Evolutionary conservation across 2,113 vertebrate genomes (phyloP).

Genomic region (Labeo rohita): DNA sequence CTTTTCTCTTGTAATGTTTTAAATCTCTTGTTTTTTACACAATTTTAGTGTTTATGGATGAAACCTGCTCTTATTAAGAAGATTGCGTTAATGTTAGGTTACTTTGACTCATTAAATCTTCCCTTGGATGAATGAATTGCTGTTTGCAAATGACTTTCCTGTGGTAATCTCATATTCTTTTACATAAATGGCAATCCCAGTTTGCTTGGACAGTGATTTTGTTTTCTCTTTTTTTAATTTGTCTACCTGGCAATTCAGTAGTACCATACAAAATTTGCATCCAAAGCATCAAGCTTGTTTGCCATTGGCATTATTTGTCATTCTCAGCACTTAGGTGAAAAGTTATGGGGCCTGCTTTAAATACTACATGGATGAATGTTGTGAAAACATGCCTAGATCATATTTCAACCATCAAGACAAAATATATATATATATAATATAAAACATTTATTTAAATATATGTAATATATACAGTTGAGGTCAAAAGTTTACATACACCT

Average conservation of each 20-base stretch:
- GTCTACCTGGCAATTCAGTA: background rate
- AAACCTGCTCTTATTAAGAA: slow-evolving; percentile 10
- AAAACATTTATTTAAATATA: too few relatives aligned
- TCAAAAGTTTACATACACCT: too few relatives aligned
- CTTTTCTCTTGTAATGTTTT: background rate
- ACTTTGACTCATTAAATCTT: slow-evolving; percentile 38
- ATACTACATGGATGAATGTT: background rate
- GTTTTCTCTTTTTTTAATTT: background rate
- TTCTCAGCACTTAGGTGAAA: background rate
- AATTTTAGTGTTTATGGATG: background rate
- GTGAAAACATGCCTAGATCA: background rate
- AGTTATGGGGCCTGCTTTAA: background rate
- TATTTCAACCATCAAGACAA: background rate
- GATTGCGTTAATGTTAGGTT: slow-evolving; percentile 8
- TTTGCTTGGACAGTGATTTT: background rate
- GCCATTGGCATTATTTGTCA: background rate
- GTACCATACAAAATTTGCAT: background rate
- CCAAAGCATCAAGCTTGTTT: background rate
- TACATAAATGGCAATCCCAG: background rate
- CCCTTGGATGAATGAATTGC: background rate
- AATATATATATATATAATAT: too few relatives aligned
- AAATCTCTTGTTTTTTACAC: background rate
- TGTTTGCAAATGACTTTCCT: background rate
- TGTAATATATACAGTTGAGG: too few relatives aligned
- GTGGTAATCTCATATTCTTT: background rate